Evolutionary conservation across 2,888 invertebrate species (phyloP).

Genomic region (Netelia melanura): DNA sequence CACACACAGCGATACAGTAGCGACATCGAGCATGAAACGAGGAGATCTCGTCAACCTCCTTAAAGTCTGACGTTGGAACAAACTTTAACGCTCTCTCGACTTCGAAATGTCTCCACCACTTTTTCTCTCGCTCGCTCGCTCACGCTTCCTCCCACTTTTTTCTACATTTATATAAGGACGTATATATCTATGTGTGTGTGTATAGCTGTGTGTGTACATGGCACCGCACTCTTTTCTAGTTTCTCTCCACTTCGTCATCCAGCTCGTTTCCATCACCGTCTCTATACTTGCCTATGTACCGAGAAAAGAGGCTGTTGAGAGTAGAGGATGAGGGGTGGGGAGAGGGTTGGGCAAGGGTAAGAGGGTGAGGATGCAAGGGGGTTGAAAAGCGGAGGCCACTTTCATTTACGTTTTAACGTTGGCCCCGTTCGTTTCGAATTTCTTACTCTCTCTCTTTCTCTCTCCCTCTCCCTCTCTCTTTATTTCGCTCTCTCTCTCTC

Average conservation of each 20-base stretch:
- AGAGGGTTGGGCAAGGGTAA: constrained; percentile 22
- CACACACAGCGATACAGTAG: not conserved
- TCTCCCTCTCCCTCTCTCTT: too few species aligned
- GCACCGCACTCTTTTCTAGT: constrained; percentile 17
- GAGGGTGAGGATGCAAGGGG: constrained; percentile 34
- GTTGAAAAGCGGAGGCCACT: constrained; percentile 40
- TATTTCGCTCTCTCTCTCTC: too few species aligned
- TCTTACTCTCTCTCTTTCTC: constrained; percentile 60
- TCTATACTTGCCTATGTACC: constrained; percentile 23
- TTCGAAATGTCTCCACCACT: constrained; percentile 38
- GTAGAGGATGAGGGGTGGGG: not conserved
- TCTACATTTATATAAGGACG: not conserved
- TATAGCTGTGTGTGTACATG: not conserved
- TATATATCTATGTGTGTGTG: not conserved
- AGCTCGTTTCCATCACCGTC: constrained; percentile 55
- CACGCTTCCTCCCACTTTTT: constrained; percentile 13
- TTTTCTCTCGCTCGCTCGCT: constrained; percentile 9
- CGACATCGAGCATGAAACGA: constrained; percentile 1
- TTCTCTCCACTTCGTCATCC: constrained; percentile 56
- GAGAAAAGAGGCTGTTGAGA: constrained; percentile 51
- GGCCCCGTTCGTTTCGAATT: constrained; percentile 69
- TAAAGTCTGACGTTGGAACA: constrained; percentile 26
- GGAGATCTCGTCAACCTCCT: constrained; percentile 37
- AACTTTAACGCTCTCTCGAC: constrained; percentile 54
- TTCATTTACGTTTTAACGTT: constrained; percentile 67